These are phyloP conservation scores for Dermochelys coriacea DNA, from an alignment of 2,797 vertebrate genomes.

Conservation along the genomic window DNA sequence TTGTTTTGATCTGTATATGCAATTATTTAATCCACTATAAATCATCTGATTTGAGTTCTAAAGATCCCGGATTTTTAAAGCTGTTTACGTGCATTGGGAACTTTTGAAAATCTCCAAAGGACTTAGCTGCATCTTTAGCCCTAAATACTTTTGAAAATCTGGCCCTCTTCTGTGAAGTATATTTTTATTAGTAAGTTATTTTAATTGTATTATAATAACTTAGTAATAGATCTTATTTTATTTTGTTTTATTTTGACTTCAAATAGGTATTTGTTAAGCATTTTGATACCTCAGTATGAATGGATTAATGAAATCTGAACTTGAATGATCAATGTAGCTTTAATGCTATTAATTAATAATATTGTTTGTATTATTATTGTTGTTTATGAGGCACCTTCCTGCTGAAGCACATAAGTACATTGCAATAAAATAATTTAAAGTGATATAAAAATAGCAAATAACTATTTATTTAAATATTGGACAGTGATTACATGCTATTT, in stretches of 20 bases:
- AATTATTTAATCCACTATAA: background rate
- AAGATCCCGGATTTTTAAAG: background rate
- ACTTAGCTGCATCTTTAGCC: background rate
- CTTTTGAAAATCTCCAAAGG: background rate
- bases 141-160: background rate
- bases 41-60: background rate
- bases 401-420: background rate
- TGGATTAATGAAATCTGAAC: background rate
- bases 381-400: background rate
- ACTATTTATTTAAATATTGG: background rate
- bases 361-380: background rate
- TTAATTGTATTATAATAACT: background rate
- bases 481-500: background rate
- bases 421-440: background rate
- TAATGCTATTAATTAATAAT: background rate
- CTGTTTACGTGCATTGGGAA: background rate
- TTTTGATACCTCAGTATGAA: background rate
- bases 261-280: background rate
- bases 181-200: background rate
- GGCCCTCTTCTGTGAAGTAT: background rate
- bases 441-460: background rate
- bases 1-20: background rate
- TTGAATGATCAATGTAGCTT: background rate
- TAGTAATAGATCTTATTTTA: background rate
- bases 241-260: background rate